A percentile compares a stretch with the other conserved stretches of the same genome.
Evolutionary conservation across 1,140 invertebrate genomes (phyloP).

Genomic region (Sycobia sp.): DNA sequence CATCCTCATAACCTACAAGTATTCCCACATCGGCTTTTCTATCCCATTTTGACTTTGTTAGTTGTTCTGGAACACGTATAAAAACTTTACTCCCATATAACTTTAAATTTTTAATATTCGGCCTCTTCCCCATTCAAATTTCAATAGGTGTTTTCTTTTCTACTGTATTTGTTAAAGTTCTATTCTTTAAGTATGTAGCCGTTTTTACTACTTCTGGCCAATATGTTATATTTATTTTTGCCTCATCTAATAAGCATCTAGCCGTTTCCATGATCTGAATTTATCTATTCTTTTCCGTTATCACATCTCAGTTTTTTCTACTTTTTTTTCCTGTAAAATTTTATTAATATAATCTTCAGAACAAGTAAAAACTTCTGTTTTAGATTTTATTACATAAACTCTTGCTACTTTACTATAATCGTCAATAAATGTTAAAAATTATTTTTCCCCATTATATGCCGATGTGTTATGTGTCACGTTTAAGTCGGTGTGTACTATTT

Average conservation of each 20-base stretch:
- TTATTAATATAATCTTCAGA: neutral
- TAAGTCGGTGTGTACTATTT: neutral
- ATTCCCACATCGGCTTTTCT: too few species aligned
- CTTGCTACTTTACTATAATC: neutral
- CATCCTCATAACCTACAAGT: conserved; percentile 37
- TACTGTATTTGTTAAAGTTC: neutral
- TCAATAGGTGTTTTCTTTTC: conserved; percentile 6
- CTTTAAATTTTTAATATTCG: neutral
- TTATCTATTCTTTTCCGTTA: conserved; percentile 34
- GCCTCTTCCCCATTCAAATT: conserved; percentile 1
- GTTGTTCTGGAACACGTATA: conserved; percentile 34
- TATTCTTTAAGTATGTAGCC: conserved; percentile 4
- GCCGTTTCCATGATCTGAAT: conserved; percentile 35
- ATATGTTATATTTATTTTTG: conserved; percentile 42
- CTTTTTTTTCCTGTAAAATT: neutral
- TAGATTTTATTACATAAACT: too few species aligned
- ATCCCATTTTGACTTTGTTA: conserved; percentile 37
- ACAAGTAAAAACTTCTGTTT: neutral
- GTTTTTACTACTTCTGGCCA: conserved; percentile 45
- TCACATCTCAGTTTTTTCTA: neutral
- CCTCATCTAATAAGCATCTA: conserved; percentile 40
- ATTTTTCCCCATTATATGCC: neutral
- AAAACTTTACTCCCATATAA: too few species aligned
- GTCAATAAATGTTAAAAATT: conserved; percentile 1
- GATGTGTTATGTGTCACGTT: neutral